phyloP scores from a whole-genome alignment of 2,888 invertebrate genomes.

The Drosophila conformis region DNA sequence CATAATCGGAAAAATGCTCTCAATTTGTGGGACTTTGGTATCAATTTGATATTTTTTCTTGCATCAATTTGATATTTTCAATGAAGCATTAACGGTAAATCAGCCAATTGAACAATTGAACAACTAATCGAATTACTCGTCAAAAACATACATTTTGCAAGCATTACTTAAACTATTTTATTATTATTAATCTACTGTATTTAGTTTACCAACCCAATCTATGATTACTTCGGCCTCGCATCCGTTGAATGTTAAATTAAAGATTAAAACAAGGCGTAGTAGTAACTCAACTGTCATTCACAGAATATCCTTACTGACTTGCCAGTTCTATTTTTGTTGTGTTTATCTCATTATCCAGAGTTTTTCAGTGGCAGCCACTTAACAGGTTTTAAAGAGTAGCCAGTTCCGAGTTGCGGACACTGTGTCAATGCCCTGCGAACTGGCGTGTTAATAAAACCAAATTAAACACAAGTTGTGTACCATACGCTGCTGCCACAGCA shows the following conservation, averaged over 20 bases:
- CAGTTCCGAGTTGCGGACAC: neutral
- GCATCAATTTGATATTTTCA: neutral
- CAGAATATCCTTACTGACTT: neutral
- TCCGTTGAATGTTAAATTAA: neutral
- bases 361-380: slow-evolving; percentile 11
- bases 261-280: neutral
- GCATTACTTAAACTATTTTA: neutral
- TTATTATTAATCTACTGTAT: neutral
- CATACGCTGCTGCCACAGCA: slow-evolving; percentile 28
- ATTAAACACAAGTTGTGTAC: slow-evolving; percentile 57
- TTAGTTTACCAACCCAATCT: neutral
- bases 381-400: slow-evolving; percentile 14
- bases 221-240: neutral
- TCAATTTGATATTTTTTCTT: neutral
- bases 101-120: neutral
- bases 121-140: neutral
- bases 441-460: slow-evolving; percentile 72
- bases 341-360: neutral
- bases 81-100: neutral
- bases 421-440: slow-evolving; percentile 32
- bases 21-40: neutral
- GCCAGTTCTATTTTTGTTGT: neutral
- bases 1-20: neutral
- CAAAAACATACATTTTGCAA: neutral
- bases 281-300: neutral